These are phyloP conservation scores for Danio kyathit DNA, from an alignment of 2,797 vertebrate genomes.

Conservation along the genomic window DNA sequence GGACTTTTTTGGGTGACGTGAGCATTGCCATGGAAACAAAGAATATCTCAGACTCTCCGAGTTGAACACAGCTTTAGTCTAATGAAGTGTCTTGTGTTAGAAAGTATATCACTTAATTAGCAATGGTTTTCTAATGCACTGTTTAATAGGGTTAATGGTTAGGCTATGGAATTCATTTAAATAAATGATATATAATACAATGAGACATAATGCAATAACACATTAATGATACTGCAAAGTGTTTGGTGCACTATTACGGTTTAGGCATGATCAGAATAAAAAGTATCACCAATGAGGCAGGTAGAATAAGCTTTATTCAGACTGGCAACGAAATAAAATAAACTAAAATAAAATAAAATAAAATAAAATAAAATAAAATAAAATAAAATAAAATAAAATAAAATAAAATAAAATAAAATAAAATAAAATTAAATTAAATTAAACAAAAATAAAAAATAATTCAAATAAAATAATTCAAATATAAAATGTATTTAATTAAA, in stretches of 20 bases:
- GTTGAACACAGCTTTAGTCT: conserved; percentile 6
- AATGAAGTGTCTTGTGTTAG: background rate
- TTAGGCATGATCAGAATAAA: background rate
- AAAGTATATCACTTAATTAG: background rate
- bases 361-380: too few species aligned
- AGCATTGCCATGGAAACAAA: conserved; percentile 19
- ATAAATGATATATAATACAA: background rate
- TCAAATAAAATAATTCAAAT: too few species aligned
- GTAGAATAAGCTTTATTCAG: background rate
- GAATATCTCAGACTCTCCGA: background rate
- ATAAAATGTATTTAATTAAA: too few species aligned
- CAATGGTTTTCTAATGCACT: background rate
- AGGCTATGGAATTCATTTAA: background rate
- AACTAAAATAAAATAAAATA: too few species aligned
- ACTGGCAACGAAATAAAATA: background rate
- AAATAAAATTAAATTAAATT: too few species aligned
- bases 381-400: too few species aligned
- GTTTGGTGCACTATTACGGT: background rate
- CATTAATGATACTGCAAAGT: background rate
- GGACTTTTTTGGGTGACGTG: background rate
- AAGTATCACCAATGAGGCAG: background rate
- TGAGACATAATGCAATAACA: background rate
- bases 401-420: too few species aligned
- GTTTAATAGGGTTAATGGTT: background rate
- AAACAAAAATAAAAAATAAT: too few species aligned